A percentile compares a stretch with the other conserved stretches of the same genome.
Conservation (phyloP, 1,140 invertebrate species). For the Eufriesea mexicana region DNA sequence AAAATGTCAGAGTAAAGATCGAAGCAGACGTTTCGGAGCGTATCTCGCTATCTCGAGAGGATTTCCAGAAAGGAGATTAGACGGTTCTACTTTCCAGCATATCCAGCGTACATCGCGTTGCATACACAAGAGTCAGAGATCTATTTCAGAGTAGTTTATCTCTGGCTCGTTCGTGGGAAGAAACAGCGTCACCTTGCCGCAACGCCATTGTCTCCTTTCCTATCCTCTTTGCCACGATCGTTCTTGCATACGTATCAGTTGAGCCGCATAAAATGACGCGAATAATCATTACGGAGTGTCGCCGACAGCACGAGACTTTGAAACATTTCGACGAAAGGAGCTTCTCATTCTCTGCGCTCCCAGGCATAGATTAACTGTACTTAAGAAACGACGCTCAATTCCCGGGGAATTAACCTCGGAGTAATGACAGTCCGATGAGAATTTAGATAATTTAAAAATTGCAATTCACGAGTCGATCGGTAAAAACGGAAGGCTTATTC, state of each 20-base stretch:
- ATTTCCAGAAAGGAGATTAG: slow-evolving; percentile 55
- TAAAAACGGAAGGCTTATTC: too few relatives aligned
- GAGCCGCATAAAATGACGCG: neutral
- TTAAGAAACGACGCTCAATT: neutral
- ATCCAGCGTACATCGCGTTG: slow-evolving; percentile 11
- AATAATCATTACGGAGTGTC: neutral
- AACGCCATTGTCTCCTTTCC: slow-evolving; percentile 35
- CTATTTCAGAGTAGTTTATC: slow-evolving; percentile 70
- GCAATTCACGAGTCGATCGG: too few relatives aligned
- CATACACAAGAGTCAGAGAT: slow-evolving; percentile 57
- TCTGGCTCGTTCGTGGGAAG: slow-evolving; percentile 67
- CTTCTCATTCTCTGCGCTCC: neutral
- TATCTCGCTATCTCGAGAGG: slow-evolving; percentile 41
- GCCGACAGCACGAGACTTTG: neutral
- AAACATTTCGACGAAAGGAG: neutral
- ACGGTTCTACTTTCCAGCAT: slow-evolving; percentile 43
- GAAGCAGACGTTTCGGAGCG: slow-evolving; percentile 19
- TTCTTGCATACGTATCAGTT: neutral
- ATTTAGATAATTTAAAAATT: too few relatives aligned
- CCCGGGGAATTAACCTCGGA: neutral
- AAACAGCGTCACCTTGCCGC: slow-evolving; percentile 63
- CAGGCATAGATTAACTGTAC: too few relatives aligned
- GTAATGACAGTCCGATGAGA: neutral
- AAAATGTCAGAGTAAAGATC: slow-evolving; percentile 42
- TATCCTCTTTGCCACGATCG: slow-evolving; percentile 38